A percentile compares a stretch with the other conserved stretches of the same genome.
Conservation (phyloP, 1,140 invertebrate species). For the Panagrolaimus sp. region DNA sequence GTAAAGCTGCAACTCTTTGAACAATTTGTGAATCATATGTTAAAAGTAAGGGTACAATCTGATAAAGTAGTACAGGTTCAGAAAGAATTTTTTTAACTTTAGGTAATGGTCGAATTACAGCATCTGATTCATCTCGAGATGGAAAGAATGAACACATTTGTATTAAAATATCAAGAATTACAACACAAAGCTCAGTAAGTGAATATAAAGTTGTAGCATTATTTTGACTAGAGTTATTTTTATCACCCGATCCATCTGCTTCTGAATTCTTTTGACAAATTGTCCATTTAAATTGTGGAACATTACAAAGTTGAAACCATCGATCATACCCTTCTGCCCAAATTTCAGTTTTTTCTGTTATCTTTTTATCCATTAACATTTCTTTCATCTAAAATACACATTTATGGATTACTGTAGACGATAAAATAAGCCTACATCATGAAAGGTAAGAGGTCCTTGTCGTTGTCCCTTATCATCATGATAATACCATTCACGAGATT, state of each 20-base stretch:
- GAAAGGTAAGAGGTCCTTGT: constrained; percentile 79
- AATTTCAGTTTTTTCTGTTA: constrained; percentile 81
- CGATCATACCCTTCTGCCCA: constrained; percentile 96
- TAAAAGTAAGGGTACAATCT: constrained; percentile 84
- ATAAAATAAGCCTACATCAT: constrained; percentile 64
- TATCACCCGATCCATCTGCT: constrained; percentile 60
- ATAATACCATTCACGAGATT: constrained; percentile 86
- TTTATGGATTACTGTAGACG: too few relatives aligned
- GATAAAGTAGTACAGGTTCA: constrained; percentile 79
- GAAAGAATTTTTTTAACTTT: constrained; percentile 80
- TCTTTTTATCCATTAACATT: constrained; percentile 65
- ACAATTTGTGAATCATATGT: constrained; percentile 96
- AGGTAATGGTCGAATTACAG: constrained; percentile 86
- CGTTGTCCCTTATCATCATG: constrained; percentile 70
- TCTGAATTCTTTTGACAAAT: constrained; percentile 62
- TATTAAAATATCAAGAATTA: constrained; percentile 84
- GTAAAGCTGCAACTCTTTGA: constrained; percentile 77
- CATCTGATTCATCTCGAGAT: constrained; percentile 68
- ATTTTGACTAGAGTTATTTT: not conserved
- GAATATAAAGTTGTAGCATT: constrained; percentile 68
- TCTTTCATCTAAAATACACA: constrained; percentile 63
- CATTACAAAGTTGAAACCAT: constrained; percentile 78
- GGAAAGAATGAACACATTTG: constrained; percentile 88
- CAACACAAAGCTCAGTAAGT: constrained; percentile 82
- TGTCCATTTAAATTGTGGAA: constrained; percentile 89